A percentile compares a stretch with the other conserved stretches of the same genome.
These are phyloP conservation scores for Ia io DNA, from an alignment of 2,113 vertebrate species.

Conservation along the genomic window DNA sequence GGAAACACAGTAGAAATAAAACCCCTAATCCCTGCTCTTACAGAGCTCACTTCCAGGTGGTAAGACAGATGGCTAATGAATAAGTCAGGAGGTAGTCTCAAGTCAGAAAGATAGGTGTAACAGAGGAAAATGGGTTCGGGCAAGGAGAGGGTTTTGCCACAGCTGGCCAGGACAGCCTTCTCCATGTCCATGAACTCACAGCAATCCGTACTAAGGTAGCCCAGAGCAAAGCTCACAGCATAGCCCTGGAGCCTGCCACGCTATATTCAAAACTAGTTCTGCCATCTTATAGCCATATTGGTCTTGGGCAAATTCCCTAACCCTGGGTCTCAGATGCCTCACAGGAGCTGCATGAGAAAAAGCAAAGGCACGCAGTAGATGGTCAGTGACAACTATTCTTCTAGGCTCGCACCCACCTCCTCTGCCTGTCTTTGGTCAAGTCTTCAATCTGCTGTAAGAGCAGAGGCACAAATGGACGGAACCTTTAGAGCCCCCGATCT, in stretches of 20 bases:
- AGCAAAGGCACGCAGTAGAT: neutral
- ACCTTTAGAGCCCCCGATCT: neutral
- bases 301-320: neutral
- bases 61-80: neutral
- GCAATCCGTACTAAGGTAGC: neutral
- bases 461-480: neutral
- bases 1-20: neutral
- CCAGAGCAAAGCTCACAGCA: neutral
- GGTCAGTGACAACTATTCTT: neutral
- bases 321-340: neutral
- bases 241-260: neutral
- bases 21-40: neutral
- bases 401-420: neutral
- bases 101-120: neutral
- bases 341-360: neutral
- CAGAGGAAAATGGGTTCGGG: neutral
- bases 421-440: neutral
- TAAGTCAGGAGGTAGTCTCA: neutral
- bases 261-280: neutral
- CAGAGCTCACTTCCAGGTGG: neutral
- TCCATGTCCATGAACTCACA: neutral
- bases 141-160: neutral
- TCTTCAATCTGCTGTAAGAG: neutral
- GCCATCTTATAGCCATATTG: neutral
- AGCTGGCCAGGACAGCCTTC: neutral